Conservation (phyloP, 2,113 vertebrate genomes). For the Spheniscus mendiculus region DNA sequence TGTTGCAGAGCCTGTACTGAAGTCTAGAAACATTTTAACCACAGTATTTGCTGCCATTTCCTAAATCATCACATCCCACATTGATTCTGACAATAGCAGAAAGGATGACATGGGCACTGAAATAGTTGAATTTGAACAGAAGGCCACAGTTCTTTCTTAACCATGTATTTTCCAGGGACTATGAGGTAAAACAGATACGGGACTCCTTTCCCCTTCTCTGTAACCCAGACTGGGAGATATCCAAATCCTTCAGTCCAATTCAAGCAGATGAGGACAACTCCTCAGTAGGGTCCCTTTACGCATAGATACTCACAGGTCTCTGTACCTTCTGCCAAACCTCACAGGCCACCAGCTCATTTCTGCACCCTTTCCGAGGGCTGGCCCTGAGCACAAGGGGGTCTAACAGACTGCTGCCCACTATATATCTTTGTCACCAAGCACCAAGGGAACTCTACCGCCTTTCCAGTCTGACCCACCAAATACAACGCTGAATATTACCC, state of each 20-base stretch:
- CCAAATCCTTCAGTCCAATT: background rate
- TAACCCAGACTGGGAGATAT: background rate
- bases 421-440: background rate
- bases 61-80: conserved; percentile 44
- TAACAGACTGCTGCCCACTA: background rate
- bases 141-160: background rate
- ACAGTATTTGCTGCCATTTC: conserved; percentile 38
- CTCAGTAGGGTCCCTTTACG: background rate
- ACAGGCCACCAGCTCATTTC: background rate
- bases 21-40: conserved; percentile 29
- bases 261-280: background rate
- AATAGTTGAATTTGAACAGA: background rate
- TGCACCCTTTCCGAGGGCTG: background rate
- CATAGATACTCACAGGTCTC: background rate
- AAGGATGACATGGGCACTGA: background rate
- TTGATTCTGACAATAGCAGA: conserved; percentile 9
- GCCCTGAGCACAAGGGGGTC: background rate
- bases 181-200: background rate
- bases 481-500: background rate
- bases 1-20: conserved; percentile 34
- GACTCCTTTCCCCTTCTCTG: background rate
- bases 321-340: background rate
- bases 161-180: background rate
- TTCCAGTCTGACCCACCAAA: background rate
- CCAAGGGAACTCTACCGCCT: background rate